Percentiles rank a stretch among this genome's conserved stretches.
These are phyloP conservation scores for Cricetomys ansorgei DNA, from an alignment of 2,113 vertebrate genomes.

Conservation along the genomic window DNA sequence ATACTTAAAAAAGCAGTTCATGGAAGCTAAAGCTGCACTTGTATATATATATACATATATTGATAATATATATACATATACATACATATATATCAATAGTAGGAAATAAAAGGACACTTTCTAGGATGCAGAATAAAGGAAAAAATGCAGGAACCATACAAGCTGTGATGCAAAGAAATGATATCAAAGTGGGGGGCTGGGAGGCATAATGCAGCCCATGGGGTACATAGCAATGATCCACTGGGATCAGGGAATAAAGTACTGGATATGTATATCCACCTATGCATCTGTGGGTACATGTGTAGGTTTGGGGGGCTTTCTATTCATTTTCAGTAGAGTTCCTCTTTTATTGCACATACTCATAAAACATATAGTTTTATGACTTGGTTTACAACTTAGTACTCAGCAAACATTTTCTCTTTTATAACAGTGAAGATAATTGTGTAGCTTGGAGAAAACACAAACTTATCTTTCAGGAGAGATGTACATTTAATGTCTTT, in stretches of 20 bases:
- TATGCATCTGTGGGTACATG: background rate
- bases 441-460: background rate
- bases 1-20: background rate
- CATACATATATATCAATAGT: background rate
- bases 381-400: background rate
- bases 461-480: background rate
- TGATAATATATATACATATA: too few species aligned
- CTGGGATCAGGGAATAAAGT: background rate
- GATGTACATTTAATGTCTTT: background rate
- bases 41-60: background rate
- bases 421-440: background rate
- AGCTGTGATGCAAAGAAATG: background rate
- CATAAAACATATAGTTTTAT: background rate
- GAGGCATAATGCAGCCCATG: background rate
- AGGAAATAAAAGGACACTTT: background rate
- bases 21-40: background rate
- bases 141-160: constrained; percentile 27
- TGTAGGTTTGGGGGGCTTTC: background rate
- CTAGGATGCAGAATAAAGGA: background rate
- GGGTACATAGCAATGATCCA: background rate
- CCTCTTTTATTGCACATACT: background rate
- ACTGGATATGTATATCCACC: background rate
- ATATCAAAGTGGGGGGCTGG: background rate
- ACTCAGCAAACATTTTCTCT: background rate
- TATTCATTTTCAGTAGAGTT: background rate